Evolutionary conservation across 92 coral and sea anemone species (phyloP).

Genomic region (Epizoanthus scotinus): DNA sequence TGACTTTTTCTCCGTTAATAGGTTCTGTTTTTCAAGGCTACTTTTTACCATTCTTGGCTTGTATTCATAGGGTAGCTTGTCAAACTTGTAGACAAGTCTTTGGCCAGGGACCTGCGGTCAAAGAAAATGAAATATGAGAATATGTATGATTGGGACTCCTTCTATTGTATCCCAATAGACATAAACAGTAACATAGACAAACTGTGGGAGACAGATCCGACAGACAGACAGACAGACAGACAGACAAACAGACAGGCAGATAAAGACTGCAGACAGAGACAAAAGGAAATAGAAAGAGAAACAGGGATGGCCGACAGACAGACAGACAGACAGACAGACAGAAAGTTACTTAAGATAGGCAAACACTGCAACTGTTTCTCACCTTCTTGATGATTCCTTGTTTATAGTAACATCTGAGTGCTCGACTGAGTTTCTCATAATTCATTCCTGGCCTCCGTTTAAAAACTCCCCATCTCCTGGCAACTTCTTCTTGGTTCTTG

Average conservation of each 20-base stretch:
- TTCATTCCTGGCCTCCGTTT: conserved; percentile 86
- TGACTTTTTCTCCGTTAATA: not conserved
- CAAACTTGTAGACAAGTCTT: conserved; percentile 43
- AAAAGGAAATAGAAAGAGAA: too few relatives aligned
- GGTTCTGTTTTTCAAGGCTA: not conserved
- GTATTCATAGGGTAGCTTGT: conserved; percentile 27
- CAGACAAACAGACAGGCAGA: too few relatives aligned
- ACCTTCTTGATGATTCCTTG: conserved; percentile 93
- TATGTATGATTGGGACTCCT: too few relatives aligned
- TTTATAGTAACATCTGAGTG: conserved; percentile 81
- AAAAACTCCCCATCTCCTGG: conserved; percentile 84
- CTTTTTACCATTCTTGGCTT: conserved; percentile 10
- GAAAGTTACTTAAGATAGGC: too few relatives aligned
- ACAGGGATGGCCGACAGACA: too few relatives aligned
- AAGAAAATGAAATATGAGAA: not conserved
- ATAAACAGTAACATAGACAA: too few relatives aligned
- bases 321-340: too few relatives aligned
- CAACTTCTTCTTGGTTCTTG: conserved; percentile 81
- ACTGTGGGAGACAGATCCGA: too few relatives aligned
- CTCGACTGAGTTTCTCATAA: conserved; percentile 91
- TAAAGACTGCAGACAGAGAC: too few relatives aligned
- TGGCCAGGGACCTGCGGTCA: conserved; percentile 29
- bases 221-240: too few relatives aligned
- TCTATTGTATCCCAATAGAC: too few relatives aligned
- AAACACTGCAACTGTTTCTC: not conserved